Evolutionary conservation across 2,888 invertebrate genomes (phyloP).

Genomic region (Lasioglossum leucozonium): DNA sequence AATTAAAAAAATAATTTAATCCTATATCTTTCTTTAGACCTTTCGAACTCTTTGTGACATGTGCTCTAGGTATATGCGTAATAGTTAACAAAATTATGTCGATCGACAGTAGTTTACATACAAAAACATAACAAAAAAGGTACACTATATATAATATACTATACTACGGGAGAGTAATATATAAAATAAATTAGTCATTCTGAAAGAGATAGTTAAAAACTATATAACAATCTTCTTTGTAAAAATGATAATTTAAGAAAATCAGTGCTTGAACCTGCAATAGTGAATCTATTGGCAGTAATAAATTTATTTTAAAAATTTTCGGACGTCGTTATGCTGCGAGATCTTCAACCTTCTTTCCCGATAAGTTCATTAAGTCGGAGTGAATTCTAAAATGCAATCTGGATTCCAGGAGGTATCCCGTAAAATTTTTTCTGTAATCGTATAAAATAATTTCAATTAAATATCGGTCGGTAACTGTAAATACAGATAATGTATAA

Average conservation of each 20-base stretch:
- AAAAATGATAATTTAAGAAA: conserved; percentile 20
- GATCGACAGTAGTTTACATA: background rate
- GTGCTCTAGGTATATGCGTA: conserved; percentile 4
- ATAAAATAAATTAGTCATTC: background rate
- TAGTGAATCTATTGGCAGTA: conserved; percentile 61
- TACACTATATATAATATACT: background rate
- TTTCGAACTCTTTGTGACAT: conserved; percentile 20
- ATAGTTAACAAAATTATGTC: conserved; percentile 9
- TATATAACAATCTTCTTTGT: conserved; percentile 1
- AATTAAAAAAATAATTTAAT: conserved; percentile 47
- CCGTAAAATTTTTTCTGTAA: conserved; percentile 94
- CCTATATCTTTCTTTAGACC: conserved; percentile 33
- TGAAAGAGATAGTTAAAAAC: conserved; percentile 10
- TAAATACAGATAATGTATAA: background rate
- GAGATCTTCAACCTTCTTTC: conserved; percentile 74
- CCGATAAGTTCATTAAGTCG: conserved; percentile 86
- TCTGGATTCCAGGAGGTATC: conserved; percentile 94
- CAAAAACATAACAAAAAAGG: conserved; percentile 3
- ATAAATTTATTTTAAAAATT: conserved; percentile 49
- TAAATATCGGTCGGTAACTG: background rate
- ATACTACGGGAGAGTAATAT: background rate
- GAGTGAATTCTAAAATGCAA: conserved; percentile 96
- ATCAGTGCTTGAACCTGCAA: conserved; percentile 58
- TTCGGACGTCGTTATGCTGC: conserved; percentile 52
- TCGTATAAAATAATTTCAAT: conserved; percentile 9